Conservation (phyloP, 2,888 invertebrate genomes). For the Gisinianus flammeolus region DNA sequence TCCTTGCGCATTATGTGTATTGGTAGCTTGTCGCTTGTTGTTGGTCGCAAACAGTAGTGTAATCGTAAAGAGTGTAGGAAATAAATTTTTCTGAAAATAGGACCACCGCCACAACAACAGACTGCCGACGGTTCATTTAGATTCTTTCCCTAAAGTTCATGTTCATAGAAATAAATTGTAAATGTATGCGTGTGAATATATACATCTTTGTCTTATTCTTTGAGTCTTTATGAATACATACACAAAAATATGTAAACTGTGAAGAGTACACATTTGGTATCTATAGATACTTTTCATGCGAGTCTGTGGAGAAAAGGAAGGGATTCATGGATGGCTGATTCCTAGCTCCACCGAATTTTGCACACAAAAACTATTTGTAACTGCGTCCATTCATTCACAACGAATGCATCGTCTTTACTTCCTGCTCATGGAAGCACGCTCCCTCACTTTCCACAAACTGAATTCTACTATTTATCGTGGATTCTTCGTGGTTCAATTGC, state of each 20-base stretch:
- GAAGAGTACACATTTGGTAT: not conserved
- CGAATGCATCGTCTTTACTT: constrained; percentile 28
- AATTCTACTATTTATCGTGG: constrained; percentile 8
- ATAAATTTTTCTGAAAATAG: constrained; percentile 35
- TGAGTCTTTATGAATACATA: not conserved
- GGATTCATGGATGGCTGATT: constrained; percentile 38
- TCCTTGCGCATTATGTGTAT: not conserved
- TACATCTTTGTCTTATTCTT: constrained; percentile 22
- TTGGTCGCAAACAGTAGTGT: not conserved
- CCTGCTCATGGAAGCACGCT: constrained; percentile 26
- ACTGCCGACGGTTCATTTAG: constrained; percentile 40
- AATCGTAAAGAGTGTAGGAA: not conserved
- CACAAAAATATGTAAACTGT: not conserved
- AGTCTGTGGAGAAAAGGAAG: constrained; percentile 19
- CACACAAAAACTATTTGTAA: constrained; percentile 39
- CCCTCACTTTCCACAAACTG: not conserved
- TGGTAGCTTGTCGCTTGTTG: not conserved
- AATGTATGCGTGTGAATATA: not conserved
- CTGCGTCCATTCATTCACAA: constrained; percentile 34
- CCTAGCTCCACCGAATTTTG: constrained; percentile 34
- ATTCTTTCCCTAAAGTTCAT: constrained; percentile 34
- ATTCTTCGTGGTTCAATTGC: constrained; percentile 25
- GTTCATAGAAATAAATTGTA: constrained; percentile 29
- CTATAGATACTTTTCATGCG: not conserved
- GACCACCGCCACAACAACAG: constrained; percentile 27